phyloP scores from a whole-genome alignment of 2,888 invertebrate species.

The Drosophila pullipes region DNA sequence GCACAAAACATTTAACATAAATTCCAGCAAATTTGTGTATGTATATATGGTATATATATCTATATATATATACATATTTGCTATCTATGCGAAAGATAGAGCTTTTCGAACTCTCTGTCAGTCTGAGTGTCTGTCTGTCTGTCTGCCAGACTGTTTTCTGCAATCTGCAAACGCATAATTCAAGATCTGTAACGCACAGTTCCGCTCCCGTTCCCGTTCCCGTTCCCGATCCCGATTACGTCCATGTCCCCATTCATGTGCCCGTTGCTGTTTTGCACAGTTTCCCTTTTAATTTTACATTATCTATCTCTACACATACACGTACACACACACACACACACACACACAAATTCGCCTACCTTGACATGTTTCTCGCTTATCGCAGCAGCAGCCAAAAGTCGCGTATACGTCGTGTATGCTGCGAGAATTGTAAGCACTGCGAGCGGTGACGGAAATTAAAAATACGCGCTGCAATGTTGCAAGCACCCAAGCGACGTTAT shows the following conservation, averaged over 20 bases:
- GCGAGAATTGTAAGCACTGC: slow-evolving; percentile 49
- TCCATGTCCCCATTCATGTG: slow-evolving; percentile 25
- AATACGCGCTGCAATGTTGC: slow-evolving; percentile 81
- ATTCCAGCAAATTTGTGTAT: slow-evolving; percentile 47
- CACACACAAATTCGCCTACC: slow-evolving; percentile 48
- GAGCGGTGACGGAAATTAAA: slow-evolving; percentile 76
- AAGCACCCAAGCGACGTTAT: slow-evolving; percentile 76
- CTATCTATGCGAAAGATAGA: slow-evolving; percentile 63
- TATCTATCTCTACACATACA: slow-evolving; percentile 64
- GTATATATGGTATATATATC: background rate
- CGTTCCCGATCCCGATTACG: slow-evolving; percentile 31
- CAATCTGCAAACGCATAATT: slow-evolving; percentile 78
- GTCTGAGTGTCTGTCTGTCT: slow-evolving; percentile 10
- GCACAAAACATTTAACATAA: slow-evolving; percentile 76
- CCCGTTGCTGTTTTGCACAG: slow-evolving; percentile 68
- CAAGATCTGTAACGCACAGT: slow-evolving; percentile 76
- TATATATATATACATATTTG: slow-evolving; percentile 24
- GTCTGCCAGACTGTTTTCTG: slow-evolving; percentile 32
- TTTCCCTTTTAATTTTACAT: slow-evolving; percentile 79
- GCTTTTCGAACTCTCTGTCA: slow-evolving; percentile 33
- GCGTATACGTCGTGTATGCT: slow-evolving; percentile 58
- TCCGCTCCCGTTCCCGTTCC: slow-evolving; percentile 60
- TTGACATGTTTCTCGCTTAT: slow-evolving; percentile 79
- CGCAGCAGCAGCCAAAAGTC: slow-evolving; percentile 66
- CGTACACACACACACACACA: slow-evolving; percentile 16